A percentile compares a stretch with the other conserved stretches of the same genome.
These are phyloP conservation scores for Heliconius hewitsoni DNA, from an alignment of 1,140 invertebrate genomes.

Conservation along the genomic window DNA sequence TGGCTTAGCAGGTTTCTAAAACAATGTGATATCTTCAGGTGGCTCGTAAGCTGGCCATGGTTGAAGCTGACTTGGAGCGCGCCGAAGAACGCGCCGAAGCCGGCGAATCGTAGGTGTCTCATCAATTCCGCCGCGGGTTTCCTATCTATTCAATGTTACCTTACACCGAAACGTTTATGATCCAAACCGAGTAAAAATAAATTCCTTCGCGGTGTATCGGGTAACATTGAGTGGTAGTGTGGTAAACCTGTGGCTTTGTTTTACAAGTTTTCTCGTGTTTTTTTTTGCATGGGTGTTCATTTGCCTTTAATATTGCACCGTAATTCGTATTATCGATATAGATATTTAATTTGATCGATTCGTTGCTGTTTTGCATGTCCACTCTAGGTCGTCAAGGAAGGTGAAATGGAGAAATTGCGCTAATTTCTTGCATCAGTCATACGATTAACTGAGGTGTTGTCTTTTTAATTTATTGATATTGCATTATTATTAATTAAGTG, in stretches of 20 bases:
- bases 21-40: constrained; percentile 87
- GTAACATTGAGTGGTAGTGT: constrained; percentile 50
- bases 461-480: constrained; percentile 34
- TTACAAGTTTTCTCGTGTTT: constrained; percentile 64
- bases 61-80: constrained; percentile 99
- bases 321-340: constrained; percentile 72
- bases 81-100: constrained; percentile 99
- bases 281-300: constrained; percentile 80
- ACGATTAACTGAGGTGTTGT: constrained; percentile 55
- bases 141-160: constrained; percentile 13
- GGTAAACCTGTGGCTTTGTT: constrained; percentile 59
- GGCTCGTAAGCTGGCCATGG: constrained; percentile 99
- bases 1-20: constrained; percentile 35
- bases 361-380: constrained; percentile 72
- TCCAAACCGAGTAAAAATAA: not conserved
- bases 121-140: constrained; percentile 40
- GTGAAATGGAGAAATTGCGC: constrained; percentile 46
- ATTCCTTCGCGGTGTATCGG: constrained; percentile 34
- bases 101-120: constrained; percentile 97
- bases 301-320: constrained; percentile 76
- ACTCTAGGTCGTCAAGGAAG: constrained; percentile 64
- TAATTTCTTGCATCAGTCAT: constrained; percentile 63
- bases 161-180: not conserved
- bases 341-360: constrained; percentile 63
- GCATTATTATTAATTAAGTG: constrained; percentile 58